phyloP scores from a whole-genome alignment of 2,113 vertebrate species.

The Phrynosoma blainvillii region DNA sequence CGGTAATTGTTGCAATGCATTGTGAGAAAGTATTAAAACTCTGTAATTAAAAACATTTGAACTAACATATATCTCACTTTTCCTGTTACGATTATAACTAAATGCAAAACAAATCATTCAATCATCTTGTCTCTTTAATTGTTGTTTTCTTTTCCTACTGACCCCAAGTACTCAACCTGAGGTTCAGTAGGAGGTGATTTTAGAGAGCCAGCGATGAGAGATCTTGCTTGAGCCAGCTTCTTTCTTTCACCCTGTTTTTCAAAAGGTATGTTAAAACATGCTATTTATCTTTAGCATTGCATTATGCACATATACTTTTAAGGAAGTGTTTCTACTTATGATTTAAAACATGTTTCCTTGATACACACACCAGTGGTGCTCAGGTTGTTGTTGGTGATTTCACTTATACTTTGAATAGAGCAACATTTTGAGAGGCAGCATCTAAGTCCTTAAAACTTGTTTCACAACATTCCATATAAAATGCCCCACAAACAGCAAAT shows the following conservation, averaged over 20 bases:
- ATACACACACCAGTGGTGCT: too few species aligned
- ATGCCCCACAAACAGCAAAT: not conserved
- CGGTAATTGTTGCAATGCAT: constrained; percentile 51
- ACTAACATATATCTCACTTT: constrained; percentile 61
- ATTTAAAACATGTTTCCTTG: too few species aligned
- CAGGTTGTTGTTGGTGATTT: too few species aligned
- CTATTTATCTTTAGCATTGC: constrained; percentile 66
- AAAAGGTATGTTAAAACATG: constrained; percentile 63
- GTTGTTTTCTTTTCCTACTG: constrained; percentile 83
- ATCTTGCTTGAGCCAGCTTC: constrained; percentile 77
- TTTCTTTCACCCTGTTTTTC: constrained; percentile 63
- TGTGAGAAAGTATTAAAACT: constrained; percentile 60
- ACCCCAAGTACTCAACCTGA: constrained; percentile 76
- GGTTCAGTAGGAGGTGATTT: constrained; percentile 83
- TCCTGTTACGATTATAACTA: constrained; percentile 67
- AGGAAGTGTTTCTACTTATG: constrained; percentile 26
- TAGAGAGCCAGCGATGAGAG: constrained; percentile 79
- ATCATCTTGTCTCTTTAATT: constrained; percentile 81
- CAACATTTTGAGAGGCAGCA: constrained; percentile 55
- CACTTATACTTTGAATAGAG: too few species aligned
- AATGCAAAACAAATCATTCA: constrained; percentile 58
- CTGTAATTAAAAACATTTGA: constrained; percentile 68
- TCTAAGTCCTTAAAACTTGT: constrained; percentile 17
- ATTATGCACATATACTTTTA: constrained; percentile 39
- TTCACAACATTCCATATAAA: not conserved